Base-by-base conservation (phyloP, 2,888 invertebrate species). In the Tinea trinotella region DNA sequence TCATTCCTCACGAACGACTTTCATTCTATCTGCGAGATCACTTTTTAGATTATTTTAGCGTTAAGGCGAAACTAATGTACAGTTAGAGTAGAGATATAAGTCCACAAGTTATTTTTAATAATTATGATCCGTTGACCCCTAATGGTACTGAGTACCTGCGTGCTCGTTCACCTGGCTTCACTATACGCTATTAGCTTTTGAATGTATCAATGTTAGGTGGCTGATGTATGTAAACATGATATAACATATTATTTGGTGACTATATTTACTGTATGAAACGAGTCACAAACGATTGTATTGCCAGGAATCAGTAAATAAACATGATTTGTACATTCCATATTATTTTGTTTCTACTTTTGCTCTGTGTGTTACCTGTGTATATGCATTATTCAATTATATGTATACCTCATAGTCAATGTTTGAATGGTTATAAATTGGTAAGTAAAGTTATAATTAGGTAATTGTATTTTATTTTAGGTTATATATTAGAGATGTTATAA, bases 281-380 rank as follows among this genome's bases (percentile, higher is more conserved):
- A 75, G 81, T 81, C 83, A 74, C 76, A 76, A 79, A 78, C n/a
- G 70, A 59, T 77, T 85, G 83, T 86, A 83, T 80, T 83, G 85
- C 84, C 88, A 88, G 89, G 89, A 88, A 88, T 88, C 88, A 87
- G 88, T 87, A 82, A 89, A 88, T 83, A 88, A 89, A 89, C 88
- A 90, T 89, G 89, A 91, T 91, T 91, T 91, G 91, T 91, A 91
- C 91, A 91, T 91, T 92, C 91, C 91, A 91, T 90, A 89, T 89
- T 89, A 88, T 87, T 90, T 90, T 87, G 87, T 89, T 89, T 88
- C 86, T 84, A 83, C 81, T 87, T 84, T 19, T 46, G 46, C 46
- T 46, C 46, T 46, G 46, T 19, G 19, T 46, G 46, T 18, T 19
- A 19, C 46, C 46, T 46, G 46, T 17, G 17, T 6, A 18, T 53